These are phyloP conservation scores for Macheiramphus alcinus DNA, from an alignment of 2,113 vertebrate species.

Conservation along the genomic window DNA sequence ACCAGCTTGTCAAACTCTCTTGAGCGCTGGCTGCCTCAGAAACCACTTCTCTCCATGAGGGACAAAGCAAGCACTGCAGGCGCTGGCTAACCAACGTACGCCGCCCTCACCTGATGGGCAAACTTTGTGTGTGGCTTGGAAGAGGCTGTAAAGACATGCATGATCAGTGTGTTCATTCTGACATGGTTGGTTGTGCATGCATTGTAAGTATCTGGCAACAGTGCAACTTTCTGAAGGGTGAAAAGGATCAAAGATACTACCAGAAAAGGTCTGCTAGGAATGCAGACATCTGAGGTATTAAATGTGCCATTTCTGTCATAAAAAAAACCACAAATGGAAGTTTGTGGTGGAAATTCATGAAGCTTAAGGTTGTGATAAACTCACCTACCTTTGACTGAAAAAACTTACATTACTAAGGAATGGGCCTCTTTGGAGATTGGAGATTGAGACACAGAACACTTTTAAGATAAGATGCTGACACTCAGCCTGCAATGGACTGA, in stretches of 20 bases:
- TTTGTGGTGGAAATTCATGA: background rate
- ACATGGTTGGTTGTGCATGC: background rate
- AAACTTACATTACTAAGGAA: background rate
- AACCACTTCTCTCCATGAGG: fast-evolving
- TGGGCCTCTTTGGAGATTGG: background rate
- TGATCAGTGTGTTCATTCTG: background rate
- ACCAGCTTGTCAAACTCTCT: background rate
- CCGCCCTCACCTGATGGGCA: background rate
- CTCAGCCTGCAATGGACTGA: background rate
- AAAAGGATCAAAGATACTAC: background rate
- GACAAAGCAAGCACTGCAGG: background rate
- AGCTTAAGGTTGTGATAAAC: background rate
- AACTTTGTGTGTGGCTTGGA: background rate
- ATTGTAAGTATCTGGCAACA: background rate
- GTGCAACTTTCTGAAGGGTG: background rate
- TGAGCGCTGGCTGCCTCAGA: background rate
- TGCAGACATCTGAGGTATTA: background rate
- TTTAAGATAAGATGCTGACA: background rate
- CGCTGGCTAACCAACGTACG: background rate
- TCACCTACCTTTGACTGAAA: background rate
- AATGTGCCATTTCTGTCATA: background rate
- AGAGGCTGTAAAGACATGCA: background rate
- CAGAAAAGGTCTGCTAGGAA: background rate
- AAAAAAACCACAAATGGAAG: background rate
- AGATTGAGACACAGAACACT: background rate